These are phyloP conservation scores for Saguinus midas DNA, from an alignment of 2,113 vertebrate genomes.

Conservation along the genomic window DNA sequence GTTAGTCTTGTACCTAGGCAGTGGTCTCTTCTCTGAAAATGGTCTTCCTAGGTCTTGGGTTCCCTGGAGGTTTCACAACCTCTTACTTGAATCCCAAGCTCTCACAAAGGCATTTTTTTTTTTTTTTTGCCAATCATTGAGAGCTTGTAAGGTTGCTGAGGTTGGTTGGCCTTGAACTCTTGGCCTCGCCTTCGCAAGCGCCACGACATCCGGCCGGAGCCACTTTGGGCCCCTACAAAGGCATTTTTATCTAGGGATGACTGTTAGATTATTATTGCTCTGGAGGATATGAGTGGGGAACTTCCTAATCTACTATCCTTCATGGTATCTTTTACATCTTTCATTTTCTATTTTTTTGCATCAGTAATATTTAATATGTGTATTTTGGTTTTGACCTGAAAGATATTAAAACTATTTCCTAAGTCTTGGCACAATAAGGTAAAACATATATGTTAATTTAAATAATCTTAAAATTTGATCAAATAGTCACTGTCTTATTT, in stretches of 20 bases:
- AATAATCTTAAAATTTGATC: not conserved
- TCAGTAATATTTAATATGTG: not conserved
- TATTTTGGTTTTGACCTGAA: not conserved
- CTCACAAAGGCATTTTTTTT: not conserved
- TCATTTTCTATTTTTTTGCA: not conserved
- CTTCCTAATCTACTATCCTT: not conserved
- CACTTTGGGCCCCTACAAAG: too few relatives aligned
- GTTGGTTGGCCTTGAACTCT: too few relatives aligned
- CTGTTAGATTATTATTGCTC: not conserved
- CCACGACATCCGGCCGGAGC: too few relatives aligned
- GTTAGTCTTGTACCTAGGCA: not conserved
- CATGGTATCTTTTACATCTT: not conserved
- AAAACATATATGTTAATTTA: slow-evolving; percentile 10
- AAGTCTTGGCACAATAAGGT: not conserved
- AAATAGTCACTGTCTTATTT: not conserved
- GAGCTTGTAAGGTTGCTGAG: too few relatives aligned
- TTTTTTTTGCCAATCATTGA: too few relatives aligned
- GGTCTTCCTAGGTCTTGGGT: not conserved
- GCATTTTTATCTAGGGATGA: not conserved
- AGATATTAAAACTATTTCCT: not conserved
- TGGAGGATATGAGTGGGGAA: not conserved
- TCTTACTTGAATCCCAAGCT: not conserved
- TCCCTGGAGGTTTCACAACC: not conserved
- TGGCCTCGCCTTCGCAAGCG: too few relatives aligned
- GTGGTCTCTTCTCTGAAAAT: not conserved